A percentile compares a stretch with the other conserved stretches of the same genome.
These are phyloP conservation scores for Pentalonia nigronervosa DNA, from an alignment of 1,140 invertebrate genomes.

Conservation along the genomic window DNA sequence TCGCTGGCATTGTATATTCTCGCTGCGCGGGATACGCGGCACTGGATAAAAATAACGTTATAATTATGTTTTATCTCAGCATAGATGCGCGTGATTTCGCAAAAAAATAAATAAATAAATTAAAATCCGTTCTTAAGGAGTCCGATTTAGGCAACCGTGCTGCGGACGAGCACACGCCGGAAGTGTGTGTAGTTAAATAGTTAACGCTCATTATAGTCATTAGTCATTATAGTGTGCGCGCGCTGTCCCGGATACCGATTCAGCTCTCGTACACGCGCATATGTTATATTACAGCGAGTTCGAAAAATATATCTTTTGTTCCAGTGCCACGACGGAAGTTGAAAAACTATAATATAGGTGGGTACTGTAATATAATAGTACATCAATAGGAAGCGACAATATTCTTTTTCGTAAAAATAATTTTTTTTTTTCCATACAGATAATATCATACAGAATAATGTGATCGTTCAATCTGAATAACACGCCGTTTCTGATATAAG, in stretches of 20 bases:
- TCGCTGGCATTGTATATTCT: background rate
- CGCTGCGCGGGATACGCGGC: background rate
- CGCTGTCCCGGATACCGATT: background rate
- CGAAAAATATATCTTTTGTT: background rate
- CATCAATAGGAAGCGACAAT: background rate
- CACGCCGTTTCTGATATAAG: background rate
- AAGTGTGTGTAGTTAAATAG: background rate
- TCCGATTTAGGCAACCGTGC: background rate
- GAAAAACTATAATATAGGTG: background rate
- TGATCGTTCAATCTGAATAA: background rate
- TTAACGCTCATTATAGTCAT: background rate
- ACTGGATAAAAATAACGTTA: background rate
- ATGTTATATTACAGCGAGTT: background rate
- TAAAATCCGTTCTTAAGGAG: background rate
- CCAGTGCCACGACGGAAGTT: background rate
- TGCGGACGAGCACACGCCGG: background rate
- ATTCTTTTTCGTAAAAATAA: background rate
- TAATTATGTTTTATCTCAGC: background rate
- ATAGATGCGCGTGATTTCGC: background rate
- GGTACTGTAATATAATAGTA: background rate
- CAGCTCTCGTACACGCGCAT: background rate
- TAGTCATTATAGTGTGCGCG: background rate
- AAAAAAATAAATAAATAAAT: background rate
- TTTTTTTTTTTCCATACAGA: background rate
- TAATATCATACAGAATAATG: background rate